phyloP scores from a whole-genome alignment of 2,888 invertebrate species.

The Cephus spinipes region DNA sequence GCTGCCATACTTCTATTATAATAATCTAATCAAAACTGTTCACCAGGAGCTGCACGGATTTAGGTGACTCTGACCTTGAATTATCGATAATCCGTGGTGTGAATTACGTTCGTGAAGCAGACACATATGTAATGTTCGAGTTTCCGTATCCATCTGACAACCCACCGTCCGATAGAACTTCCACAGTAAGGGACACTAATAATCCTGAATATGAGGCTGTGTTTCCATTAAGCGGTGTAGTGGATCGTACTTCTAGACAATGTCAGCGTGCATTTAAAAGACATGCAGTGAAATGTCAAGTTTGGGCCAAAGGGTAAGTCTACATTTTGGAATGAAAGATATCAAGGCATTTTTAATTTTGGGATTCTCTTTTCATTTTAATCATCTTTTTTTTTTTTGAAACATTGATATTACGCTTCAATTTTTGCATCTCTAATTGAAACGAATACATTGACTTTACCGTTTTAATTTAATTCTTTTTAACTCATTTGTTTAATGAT shows the following conservation, averaged over 20 bases:
- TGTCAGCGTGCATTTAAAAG: constrained; percentile 90
- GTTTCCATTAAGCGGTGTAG: constrained; percentile 76
- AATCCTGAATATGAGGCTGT: constrained; percentile 90
- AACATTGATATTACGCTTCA: neutral
- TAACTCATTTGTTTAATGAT: neutral
- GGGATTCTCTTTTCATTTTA: neutral
- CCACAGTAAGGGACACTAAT: constrained; percentile 84
- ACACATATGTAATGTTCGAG: constrained; percentile 93
- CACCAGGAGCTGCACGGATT: constrained; percentile 86
- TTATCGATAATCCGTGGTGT: constrained; percentile 87
- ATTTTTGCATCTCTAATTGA: neutral
- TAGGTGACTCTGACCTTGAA: constrained; percentile 92
- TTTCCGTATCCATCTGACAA: constrained; percentile 91
- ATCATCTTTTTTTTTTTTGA: too few species aligned
- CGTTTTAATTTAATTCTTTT: neutral
- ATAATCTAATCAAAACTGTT: neutral
- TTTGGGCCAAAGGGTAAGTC: constrained; percentile 91
- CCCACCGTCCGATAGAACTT: constrained; percentile 80
- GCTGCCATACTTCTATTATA: neutral
- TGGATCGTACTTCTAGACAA: constrained; percentile 82
- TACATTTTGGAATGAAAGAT: constrained; percentile 4
- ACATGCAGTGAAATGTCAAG: constrained; percentile 89
- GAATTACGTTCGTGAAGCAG: constrained; percentile 89
- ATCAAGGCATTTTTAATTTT: neutral
- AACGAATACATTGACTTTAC: neutral